Evolutionary conservation across 2,888 invertebrate species (phyloP).

Genomic region (Euphydryas editha): DNA sequence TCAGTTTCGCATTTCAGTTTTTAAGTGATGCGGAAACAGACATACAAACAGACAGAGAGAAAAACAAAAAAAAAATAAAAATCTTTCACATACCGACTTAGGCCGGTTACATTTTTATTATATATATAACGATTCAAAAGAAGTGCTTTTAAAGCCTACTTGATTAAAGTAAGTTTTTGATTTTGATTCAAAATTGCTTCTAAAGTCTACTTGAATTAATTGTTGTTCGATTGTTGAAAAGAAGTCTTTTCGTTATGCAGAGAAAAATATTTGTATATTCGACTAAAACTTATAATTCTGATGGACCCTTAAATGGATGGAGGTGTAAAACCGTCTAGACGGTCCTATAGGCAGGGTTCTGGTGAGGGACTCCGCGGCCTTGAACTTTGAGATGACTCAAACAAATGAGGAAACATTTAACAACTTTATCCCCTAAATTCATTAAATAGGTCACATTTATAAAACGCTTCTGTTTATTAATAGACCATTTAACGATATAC

Average conservation of each 20-base stretch:
- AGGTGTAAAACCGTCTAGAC: conserved; percentile 82
- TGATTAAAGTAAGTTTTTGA: too few relatives aligned
- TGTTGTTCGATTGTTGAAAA: background rate
- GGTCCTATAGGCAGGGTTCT: conserved; percentile 75
- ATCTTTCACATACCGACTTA: too few relatives aligned
- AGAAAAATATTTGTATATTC: conserved; percentile 45
- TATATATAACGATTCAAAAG: too few relatives aligned
- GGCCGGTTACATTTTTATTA: too few relatives aligned
- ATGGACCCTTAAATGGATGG: conserved; percentile 73
- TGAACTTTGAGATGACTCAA: conserved; percentile 78
- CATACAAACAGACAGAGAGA: too few relatives aligned
- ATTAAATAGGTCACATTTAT: conserved; percentile 27
- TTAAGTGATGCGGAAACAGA: too few relatives aligned
- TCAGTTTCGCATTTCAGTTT: too few relatives aligned
- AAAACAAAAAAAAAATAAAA: too few relatives aligned
- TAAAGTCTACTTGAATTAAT: background rate
- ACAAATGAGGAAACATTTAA: conserved; percentile 71
- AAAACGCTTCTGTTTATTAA: conserved; percentile 5
- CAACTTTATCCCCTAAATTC: conserved; percentile 40
- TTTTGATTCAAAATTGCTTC: too few relatives aligned
- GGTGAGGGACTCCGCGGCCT: conserved; percentile 80
- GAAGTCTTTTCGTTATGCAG: background rate
- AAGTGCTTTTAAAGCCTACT: background rate
- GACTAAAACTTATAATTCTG: conserved; percentile 65
- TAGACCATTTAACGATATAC: background rate